These are phyloP conservation scores for Cylloceria caligata DNA, from an alignment of 2,888 invertebrate genomes.

Conservation along the genomic window DNA sequence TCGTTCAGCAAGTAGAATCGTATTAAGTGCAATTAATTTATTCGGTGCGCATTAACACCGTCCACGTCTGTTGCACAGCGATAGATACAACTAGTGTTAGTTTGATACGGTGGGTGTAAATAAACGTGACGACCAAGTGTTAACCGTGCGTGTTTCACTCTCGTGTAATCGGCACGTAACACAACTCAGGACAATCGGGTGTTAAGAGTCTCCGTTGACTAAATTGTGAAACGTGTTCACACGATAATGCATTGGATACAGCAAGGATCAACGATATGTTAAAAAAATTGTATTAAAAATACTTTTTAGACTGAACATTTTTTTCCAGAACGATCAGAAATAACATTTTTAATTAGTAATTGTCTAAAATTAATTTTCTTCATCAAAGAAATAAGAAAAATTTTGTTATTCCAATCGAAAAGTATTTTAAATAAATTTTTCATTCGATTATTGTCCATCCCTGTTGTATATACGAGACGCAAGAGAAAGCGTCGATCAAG, in stretches of 20 bases:
- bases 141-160: constrained; percentile 4
- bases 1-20: constrained; percentile 65
- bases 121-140: constrained; percentile 33
- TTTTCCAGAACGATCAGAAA: no score
- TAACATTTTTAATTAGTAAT: no score
- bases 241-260: not conserved
- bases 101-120: constrained; percentile 14
- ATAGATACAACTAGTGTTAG: not conserved
- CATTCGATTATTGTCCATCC: no score
- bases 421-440: no score
- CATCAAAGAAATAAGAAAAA: no score
- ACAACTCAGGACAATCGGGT: constrained; percentile 10
- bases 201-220: not conserved
- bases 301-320: not conserved
- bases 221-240: not conserved
- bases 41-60: constrained; percentile 70
- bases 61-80: constrained; percentile 41
- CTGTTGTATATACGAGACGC: no score
- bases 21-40: constrained; percentile 74
- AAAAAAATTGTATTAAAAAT: no score
- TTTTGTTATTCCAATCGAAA: no score
- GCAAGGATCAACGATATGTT: no score
- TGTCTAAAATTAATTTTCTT: no score
- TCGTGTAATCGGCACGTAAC: constrained; percentile 25
- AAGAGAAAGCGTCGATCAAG: not conserved